phyloP scores from a whole-genome alignment of 2,797 vertebrate genomes.

The Alcedo quadribrachys region DNA sequence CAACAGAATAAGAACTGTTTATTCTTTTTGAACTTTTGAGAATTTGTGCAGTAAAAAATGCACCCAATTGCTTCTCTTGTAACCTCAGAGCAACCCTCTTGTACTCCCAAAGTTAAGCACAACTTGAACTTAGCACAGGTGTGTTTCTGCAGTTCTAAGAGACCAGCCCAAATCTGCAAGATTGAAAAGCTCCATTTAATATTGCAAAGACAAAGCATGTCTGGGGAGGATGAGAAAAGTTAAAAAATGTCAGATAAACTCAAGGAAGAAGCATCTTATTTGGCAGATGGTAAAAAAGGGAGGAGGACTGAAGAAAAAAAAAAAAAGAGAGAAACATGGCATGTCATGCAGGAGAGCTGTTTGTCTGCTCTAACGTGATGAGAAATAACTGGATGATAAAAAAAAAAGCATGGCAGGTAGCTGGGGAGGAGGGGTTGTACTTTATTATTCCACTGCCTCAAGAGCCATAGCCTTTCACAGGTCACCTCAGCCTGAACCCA shows the following conservation, averaged over 20 bases:
- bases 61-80: neutral
- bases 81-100: neutral
- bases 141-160: neutral
- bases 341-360: neutral
- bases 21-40: neutral
- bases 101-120: fast-evolving
- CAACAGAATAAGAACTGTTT: neutral
- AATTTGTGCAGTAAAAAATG: neutral
- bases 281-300: neutral
- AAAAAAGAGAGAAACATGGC: neutral
- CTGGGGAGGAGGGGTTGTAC: neutral
- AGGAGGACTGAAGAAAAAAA: neutral
- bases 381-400: neutral
- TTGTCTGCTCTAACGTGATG: neutral
- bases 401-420: neutral
- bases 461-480: conserved; percentile 61
- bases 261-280: neutral
- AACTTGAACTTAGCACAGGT: neutral
- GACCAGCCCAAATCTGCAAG: neutral
- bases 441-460: conserved; percentile 61
- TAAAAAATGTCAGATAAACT: neutral
- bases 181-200: neutral
- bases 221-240: neutral
- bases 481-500: conserved; percentile 66
- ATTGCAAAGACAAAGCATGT: neutral